These are phyloP conservation scores for Tenodera sinensis DNA, from an alignment of 2,888 invertebrate species.

Conservation along the genomic window DNA sequence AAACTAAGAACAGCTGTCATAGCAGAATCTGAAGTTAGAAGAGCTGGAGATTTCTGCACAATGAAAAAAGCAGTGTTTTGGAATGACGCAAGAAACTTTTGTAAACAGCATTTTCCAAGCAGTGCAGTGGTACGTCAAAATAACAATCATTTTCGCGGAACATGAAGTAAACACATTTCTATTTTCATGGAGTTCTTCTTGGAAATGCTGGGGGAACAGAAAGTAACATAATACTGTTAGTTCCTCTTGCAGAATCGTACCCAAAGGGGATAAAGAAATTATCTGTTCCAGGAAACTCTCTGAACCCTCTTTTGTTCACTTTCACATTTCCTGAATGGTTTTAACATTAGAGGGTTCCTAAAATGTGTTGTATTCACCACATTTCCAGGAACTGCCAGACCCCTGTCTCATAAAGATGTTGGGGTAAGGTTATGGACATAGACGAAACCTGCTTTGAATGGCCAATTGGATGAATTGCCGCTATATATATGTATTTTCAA, in stretches of 20 bases:
- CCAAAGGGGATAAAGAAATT: neutral
- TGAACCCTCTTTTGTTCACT: neutral
- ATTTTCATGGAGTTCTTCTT: neutral
- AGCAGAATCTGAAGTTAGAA: too few species aligned
- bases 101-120: too few species aligned
- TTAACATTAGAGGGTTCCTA: neutral
- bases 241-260: neutral
- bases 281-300: neutral
- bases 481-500: too few species aligned
- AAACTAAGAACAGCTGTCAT: too few species aligned
- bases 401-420: neutral
- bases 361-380: neutral
- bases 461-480: too few species aligned
- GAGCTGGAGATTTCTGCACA: too few species aligned
- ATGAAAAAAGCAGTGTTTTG: too few species aligned
- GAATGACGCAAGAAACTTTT: too few species aligned
- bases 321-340: neutral
- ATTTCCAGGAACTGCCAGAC: neutral
- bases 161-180: too few species aligned
- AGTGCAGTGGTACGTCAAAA: too few species aligned
- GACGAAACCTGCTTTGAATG: neutral
- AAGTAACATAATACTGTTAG: neutral
- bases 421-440: neutral
- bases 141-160: too few species aligned
- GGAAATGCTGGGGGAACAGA: neutral